Conservation (phyloP, 1,140 invertebrate genomes). For the Drosophila ironensis region DNA sequence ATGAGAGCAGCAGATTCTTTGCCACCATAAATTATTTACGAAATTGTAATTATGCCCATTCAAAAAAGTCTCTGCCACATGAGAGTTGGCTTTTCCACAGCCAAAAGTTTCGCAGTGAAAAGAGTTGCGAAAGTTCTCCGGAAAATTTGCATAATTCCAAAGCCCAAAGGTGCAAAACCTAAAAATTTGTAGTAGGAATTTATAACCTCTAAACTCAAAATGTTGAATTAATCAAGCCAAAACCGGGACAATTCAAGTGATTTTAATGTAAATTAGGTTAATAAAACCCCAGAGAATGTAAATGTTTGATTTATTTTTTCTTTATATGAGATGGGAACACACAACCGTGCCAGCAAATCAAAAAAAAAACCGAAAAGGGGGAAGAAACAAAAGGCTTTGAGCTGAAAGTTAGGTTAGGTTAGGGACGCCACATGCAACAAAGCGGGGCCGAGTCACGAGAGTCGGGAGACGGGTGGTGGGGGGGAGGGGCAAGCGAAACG, state of each 20-base stretch:
- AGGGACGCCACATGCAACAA: slow-evolving; percentile 66
- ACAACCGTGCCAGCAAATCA: slow-evolving; percentile 25
- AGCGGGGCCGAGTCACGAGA: slow-evolving; percentile 13
- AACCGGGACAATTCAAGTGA: slow-evolving; percentile 12
- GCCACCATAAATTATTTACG: slow-evolving; percentile 65
- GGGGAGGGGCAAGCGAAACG: slow-evolving; percentile 55
- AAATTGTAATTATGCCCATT: slow-evolving; percentile 77
- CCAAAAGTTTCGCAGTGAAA: slow-evolving; percentile 11
- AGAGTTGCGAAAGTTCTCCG: slow-evolving; percentile 8
- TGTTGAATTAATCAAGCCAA: too few species aligned
- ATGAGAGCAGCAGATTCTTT: slow-evolving; percentile 15
- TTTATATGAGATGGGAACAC: slow-evolving; percentile 30
- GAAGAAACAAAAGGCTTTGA: slow-evolving; percentile 45
- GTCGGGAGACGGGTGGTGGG: not conserved
- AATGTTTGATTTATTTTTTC: not conserved
- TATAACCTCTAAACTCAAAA: too few species aligned
- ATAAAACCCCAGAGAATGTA: too few species aligned
- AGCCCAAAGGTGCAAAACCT: too few species aligned
- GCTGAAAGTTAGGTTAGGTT: slow-evolving; percentile 76
- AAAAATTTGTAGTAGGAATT: too few species aligned
- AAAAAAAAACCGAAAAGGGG: slow-evolving; percentile 22
- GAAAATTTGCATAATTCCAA: not conserved
- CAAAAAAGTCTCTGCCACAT: slow-evolving; percentile 27
- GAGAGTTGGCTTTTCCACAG: slow-evolving; percentile 11
- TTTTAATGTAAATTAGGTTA: slow-evolving; percentile 28